Evolutionary conservation across 2,888 invertebrate species (phyloP).

Genomic region (Sthenelais limicola): DNA sequence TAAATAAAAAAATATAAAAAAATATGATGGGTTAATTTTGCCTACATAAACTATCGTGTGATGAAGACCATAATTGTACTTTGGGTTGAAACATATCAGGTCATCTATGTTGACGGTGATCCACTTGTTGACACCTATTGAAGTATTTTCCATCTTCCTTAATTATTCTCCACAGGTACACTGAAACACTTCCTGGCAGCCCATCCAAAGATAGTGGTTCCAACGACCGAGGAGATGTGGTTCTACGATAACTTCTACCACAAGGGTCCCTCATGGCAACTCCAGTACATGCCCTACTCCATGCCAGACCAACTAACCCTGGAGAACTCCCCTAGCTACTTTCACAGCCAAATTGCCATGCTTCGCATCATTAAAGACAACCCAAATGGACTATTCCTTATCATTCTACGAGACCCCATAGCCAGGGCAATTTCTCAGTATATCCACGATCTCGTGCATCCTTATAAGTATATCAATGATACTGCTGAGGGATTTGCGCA

Average conservation of each 20-base stretch:
- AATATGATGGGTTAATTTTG: no score
- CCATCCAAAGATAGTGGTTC: not conserved
- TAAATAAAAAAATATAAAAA: no score
- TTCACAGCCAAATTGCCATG: not conserved
- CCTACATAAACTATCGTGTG: no score
- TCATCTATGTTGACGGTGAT: no score
- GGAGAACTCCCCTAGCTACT: conserved; percentile 4
- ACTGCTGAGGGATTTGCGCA: no score
- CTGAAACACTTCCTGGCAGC: not conserved
- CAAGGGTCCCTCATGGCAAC: not conserved
- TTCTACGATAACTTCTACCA: conserved; percentile 4
- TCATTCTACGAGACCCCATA: conserved; percentile 9
- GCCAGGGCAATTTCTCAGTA: not conserved
- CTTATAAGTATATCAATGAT: not conserved
- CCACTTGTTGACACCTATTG: no score
- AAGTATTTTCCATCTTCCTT: no score
- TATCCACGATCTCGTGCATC: not conserved
- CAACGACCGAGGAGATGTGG: not conserved
- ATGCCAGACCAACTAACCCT: conserved; percentile 5
- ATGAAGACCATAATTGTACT: no score
- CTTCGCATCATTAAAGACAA: not conserved
- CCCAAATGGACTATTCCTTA: not conserved
- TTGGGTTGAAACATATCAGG: no score
- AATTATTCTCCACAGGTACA: no score
- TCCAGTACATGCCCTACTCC: not conserved